Conservation (phyloP, 1,140 invertebrate species). For the Potamilus streckersoni region DNA sequence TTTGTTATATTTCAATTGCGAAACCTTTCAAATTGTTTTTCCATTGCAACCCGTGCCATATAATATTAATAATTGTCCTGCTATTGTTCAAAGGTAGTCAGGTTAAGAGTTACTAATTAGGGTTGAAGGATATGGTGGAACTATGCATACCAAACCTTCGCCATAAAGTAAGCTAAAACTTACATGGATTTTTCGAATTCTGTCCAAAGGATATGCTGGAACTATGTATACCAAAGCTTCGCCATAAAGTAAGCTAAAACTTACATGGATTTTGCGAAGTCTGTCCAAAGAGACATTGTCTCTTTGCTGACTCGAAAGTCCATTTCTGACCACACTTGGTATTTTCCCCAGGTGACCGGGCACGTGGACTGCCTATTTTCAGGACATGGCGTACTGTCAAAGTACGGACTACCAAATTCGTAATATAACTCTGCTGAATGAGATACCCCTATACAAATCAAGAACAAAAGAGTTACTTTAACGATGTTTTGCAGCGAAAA, state of each 20-base stretch:
- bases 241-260: not conserved
- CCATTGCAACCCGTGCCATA: too few relatives aligned
- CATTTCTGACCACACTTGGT: slow-evolving; percentile 20
- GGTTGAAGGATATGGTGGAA: too few relatives aligned
- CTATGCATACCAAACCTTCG: too few relatives aligned
- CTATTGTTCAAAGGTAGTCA: too few relatives aligned
- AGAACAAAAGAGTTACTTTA: not conserved
- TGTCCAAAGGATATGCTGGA: slow-evolving; percentile 16
- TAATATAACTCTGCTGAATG: slow-evolving; percentile 37
- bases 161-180: not conserved
- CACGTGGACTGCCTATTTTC: slow-evolving; percentile 18
- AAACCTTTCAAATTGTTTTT: too few relatives aligned
- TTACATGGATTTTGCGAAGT: slow-evolving; percentile 22
- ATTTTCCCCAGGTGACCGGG: slow-evolving; percentile 27
- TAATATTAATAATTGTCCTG: too few relatives aligned
- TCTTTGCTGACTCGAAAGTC: slow-evolving; percentile 19
- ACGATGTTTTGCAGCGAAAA: not conserved
- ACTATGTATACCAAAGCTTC: too few relatives aligned
- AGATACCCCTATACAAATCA: slow-evolving; percentile 16
- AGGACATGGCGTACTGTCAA: slow-evolving; percentile 25
- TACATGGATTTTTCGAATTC: slow-evolving; percentile 23
- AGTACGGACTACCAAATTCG: slow-evolving; percentile 29
- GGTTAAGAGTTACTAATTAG: too few relatives aligned
- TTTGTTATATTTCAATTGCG: too few relatives aligned
- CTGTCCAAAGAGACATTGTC: slow-evolving; percentile 28